Percentiles rank a stretch among this genome's conserved stretches.
Evolutionary conservation across 2,888 invertebrate genomes (phyloP).

Genomic region (Aphodius sticticus): DNA sequence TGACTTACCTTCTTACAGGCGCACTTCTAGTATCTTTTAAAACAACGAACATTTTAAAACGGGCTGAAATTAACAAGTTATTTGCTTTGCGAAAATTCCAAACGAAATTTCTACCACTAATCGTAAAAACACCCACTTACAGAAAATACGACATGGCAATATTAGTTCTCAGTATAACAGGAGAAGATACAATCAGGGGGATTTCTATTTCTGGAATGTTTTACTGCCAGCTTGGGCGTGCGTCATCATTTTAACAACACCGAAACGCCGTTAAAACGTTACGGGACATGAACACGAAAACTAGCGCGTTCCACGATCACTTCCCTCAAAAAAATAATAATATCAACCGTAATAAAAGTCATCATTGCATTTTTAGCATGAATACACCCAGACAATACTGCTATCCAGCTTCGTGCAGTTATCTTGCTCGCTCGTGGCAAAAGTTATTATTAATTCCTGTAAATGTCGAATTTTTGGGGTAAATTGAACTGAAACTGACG

Average conservation of each 20-base stretch:
- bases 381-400: neutral
- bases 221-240: neutral
- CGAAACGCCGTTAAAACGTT: neutral
- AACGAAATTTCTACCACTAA: no score
- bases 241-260: neutral
- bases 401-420: neutral
- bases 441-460: neutral
- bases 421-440: neutral
- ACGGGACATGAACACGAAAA: neutral
- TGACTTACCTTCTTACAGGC: no score
- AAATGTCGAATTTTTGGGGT: neutral
- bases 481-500: conserved; percentile 28
- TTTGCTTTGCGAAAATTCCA: no score
- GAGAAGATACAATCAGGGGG: neutral
- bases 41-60: no score
- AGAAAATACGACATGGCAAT: neutral
- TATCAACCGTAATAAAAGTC: neutral
- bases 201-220: neutral
- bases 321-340: neutral
- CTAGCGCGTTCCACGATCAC: neutral
- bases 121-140: neutral
- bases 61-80: no score
- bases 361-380: neutral
- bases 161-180: neutral
- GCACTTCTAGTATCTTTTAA: no score